Base-by-base conservation (phyloP, 2,888 invertebrate species). In the Spilosoma lubricipeda region DNA sequence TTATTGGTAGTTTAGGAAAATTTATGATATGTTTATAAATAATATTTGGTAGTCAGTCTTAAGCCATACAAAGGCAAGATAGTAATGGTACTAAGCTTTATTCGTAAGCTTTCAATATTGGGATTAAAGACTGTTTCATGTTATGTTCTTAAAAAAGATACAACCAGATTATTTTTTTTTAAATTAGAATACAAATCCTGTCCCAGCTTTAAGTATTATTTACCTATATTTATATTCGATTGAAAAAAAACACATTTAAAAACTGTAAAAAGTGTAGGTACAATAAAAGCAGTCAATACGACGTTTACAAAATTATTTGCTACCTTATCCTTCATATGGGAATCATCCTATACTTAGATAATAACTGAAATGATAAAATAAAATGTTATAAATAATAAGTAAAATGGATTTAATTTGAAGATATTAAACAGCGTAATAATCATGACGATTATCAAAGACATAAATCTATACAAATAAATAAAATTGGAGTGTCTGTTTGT, bases 1-100 rank as follows among this genome's bases (percentile, higher is more conserved):
- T 78, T 81, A 81, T 83, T 45, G 73, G 56, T 56, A 79, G 67
- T 69, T 76, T 74, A 71, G 30, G 30, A 73, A 81, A 76, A 81
- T 78, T 70, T 59, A 73, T 81, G 71, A 63, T 73, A 77, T 48
- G 77, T 74, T 77, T 71, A 64, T 71, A 67, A 80, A 63, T 69
- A 73, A 73, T 68, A 73, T 72, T 74, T 76, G 15, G n/a, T 36
- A n/a, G 39, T 70, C 11, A 30, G 27, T 30, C 30, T 68, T 23
- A 52, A 33, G 33, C 8, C 52, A 33, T 1, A 52, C 30, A 63
- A 63, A 63, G 63, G 15, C 63, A 30, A 8, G 27, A 30, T 8
- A 30, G 30, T 63, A 30, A 63, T 30, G 63, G 30, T 18, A 27
- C 27, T 27, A 27, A 63, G 63, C 63, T 63, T 27, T 63, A 30